Evolutionary conservation across 92 coral and sea anemone genomes (phyloP), one percentile per base, ranked within the genome.

Genomic region (Porites lobata): DNA sequence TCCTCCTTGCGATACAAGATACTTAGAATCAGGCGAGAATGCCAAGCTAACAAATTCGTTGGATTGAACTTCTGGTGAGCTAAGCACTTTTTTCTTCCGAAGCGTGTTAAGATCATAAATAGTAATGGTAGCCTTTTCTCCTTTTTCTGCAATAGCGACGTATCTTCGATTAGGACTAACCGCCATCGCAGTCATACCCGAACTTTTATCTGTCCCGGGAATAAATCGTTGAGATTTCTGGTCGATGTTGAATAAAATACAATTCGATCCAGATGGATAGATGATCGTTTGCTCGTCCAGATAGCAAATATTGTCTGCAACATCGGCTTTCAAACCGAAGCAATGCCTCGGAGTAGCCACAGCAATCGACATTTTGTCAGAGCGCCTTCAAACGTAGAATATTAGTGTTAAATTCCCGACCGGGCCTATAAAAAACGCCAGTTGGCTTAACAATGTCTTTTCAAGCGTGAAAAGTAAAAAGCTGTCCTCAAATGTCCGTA

Each of bases 211-310:
- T 18, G 99, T 90, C 9, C 99, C 99, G 53, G 99, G 99, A 61
- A 98, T 98, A 72, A 98, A 98, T 89, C 99, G 86, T 81, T 98
- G 99, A 47, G 99, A 92, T 72, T 98, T 98, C 91, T 98, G 99
- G 82, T 98, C 99, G 79, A 98, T 98, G 85, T 98, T 98, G 89
- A 90, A 98, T 20, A 98, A 90, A 65, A 98, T 89, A 72, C 99
- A 98, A 89, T 98, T 98, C 80, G 99, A 98, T 69, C 99, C 99
- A 24, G 99, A 91, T 9, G 99, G 99, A 88, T 94, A 98, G 59
- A 98, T 94, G 91, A 98, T 96, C 47, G 99, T 98, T 81, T 98
- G 99, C 71, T 98, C 99, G 77, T 98, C 99, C 84, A 98, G 81
- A 65, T 98, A 95, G 93, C 98, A 98, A 81, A 95, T 94, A 91